Percentiles rank a stretch among this genome's conserved stretches.
These are phyloP conservation scores for Anomalospiza imberbis DNA, from an alignment of 2,797 vertebrate species.

Conservation along the genomic window DNA sequence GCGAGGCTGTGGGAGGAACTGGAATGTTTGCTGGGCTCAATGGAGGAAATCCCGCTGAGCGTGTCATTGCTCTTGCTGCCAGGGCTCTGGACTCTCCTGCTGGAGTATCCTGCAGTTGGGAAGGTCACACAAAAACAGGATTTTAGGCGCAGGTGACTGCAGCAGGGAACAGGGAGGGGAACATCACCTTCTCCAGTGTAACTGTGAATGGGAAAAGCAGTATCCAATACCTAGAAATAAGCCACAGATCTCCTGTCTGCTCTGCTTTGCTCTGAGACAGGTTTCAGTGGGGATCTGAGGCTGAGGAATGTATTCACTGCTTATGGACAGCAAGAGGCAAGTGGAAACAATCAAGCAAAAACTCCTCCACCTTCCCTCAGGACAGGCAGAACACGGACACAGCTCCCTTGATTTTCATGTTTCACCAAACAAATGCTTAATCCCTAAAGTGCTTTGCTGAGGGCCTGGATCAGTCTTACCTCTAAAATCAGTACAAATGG, in stretches of 20 bases:
- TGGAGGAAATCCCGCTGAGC: conserved; percentile 91
- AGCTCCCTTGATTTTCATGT: neutral
- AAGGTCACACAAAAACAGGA: neutral
- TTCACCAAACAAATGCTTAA: neutral
- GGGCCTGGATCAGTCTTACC: neutral
- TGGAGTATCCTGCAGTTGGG: conserved; percentile 74
- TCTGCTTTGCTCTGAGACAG: neutral
- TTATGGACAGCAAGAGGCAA: neutral
- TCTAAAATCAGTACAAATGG: neutral
- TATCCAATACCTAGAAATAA: neutral
- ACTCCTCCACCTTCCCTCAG: neutral
- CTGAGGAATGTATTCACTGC: neutral
- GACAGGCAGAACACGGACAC: accelerated
- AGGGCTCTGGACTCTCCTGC: conserved; percentile 89
- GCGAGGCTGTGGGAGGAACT: conserved; percentile 92
- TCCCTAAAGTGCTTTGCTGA: neutral
- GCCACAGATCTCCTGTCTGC: neutral
- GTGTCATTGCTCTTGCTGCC: conserved; percentile 94
- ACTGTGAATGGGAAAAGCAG: neutral
- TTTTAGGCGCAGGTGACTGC: neutral
- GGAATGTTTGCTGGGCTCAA: conserved; percentile 93
- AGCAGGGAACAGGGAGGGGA: neutral
- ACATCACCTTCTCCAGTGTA: neutral
- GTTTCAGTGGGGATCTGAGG: neutral
- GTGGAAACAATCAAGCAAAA: neutral